Conservation (phyloP, 53 echinoderm and acorn worm species). For the Patiria pectinifera region DNA sequence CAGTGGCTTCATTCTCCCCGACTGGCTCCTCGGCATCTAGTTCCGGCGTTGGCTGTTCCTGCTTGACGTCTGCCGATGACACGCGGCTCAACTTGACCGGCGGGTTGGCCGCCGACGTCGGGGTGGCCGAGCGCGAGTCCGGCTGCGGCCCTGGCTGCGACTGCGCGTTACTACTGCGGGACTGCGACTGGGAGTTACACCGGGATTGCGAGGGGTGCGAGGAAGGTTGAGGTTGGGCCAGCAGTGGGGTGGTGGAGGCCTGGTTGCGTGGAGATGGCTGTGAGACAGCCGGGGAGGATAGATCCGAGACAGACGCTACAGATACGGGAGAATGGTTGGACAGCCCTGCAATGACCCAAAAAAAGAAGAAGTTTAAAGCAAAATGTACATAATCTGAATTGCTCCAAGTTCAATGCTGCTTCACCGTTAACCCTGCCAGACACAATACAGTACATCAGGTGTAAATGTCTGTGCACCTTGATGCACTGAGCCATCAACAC, state of each 20-base stretch:
- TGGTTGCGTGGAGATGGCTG: conserved; percentile 73
- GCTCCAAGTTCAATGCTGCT: too few relatives aligned
- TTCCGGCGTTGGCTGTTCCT: not conserved
- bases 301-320: conserved; percentile 89
- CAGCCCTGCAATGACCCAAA: conserved; percentile 72
- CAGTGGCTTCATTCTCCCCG: not conserved
- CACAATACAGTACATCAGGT: too few relatives aligned
- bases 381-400: too few relatives aligned
- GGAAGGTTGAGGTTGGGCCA: not conserved
- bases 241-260: conserved; percentile 59
- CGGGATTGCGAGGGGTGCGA: conserved; percentile 10
- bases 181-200: conserved; percentile 37
- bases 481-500: too few relatives aligned
- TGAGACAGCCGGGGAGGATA: conserved; percentile 83
- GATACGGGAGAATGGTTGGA: conserved; percentile 95
- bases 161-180: conserved; percentile 43
- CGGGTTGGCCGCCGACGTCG: conserved; percentile 3
- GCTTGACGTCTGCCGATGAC: conserved; percentile 11
- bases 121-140: conserved; percentile 34
- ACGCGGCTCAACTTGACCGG: conserved; percentile 26
- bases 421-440: too few relatives aligned
- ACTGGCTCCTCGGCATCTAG: conserved; percentile 22
- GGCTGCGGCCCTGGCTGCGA: not conserved
- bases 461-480: too few relatives aligned
- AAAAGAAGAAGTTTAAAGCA: not conserved